Conservation (phyloP, 1,140 invertebrate species). For the Calephelis nemesis region DNA sequence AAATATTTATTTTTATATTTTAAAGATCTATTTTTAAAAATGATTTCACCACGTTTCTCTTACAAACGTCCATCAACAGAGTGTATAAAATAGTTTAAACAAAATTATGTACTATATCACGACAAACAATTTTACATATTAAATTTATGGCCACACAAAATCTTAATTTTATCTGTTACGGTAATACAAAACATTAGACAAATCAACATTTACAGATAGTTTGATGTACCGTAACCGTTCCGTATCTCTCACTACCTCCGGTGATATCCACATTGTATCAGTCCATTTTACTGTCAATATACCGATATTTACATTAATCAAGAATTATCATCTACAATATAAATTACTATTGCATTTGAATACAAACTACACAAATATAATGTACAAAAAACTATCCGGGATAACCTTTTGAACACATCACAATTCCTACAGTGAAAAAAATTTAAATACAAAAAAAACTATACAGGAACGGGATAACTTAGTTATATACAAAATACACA, state of each 20-base stretch:
- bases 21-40: too few species aligned
- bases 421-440: conserved; percentile 69
- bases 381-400: conserved; percentile 64
- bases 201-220: conserved; percentile 44
- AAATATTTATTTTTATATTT: too few species aligned
- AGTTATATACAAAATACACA: conserved; percentile 76
- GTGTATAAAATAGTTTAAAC: too few species aligned
- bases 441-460: conserved; percentile 69
- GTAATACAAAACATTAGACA: conserved; percentile 56
- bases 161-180: conserved; percentile 69
- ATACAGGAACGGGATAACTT: conserved; percentile 77
- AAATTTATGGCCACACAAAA: conserved; percentile 72
- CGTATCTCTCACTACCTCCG: conserved; percentile 45
- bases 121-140: conserved; percentile 47
- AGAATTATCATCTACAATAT: conserved; percentile 67
- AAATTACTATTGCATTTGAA: conserved; percentile 78
- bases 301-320: conserved; percentile 69
- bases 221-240: conserved; percentile 39
- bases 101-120: background rate
- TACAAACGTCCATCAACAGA: too few species aligned
- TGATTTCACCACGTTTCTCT: too few species aligned
- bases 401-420: conserved; percentile 70
- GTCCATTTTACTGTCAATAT: conserved; percentile 50
- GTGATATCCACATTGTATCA: conserved; percentile 48
- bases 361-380: conserved; percentile 70